phyloP scores from a whole-genome alignment of 2,797 vertebrate genomes.

The Myripristis murdjan region DNA sequence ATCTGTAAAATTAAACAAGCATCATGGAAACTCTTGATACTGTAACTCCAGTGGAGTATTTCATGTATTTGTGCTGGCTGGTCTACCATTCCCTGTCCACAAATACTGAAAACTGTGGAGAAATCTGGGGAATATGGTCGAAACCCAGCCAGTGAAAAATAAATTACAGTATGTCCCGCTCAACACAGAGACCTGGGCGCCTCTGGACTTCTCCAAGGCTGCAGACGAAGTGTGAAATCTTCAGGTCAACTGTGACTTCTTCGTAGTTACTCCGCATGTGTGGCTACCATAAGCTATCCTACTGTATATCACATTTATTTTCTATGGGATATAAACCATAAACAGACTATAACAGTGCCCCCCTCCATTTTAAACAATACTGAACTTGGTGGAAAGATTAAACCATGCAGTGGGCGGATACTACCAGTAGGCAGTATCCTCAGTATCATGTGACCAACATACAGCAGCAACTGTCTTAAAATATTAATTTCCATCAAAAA shows the following conservation, averaged over 20 bases:
- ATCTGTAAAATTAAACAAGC: background rate
- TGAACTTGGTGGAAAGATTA: background rate
- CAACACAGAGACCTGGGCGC: background rate
- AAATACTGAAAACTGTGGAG: too few species aligned
- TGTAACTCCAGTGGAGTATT: background rate
- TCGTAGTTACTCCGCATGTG: slow-evolving; percentile 35
- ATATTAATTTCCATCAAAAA: too few species aligned
- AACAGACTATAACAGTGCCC: background rate
- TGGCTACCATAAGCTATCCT: slow-evolving; percentile 53
- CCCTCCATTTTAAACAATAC: background rate
- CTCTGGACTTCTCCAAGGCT: background rate
- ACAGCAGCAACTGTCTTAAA: too few species aligned
- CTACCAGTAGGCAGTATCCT: too few species aligned
- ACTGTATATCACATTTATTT: slow-evolving; percentile 5
- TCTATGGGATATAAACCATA: slow-evolving; percentile 5
- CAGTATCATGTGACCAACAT: too few species aligned
- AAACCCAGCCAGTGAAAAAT: background rate
- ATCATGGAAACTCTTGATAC: background rate
- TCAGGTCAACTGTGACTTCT: slow-evolving; percentile 63
- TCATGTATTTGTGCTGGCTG: background rate
- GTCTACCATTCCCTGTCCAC: background rate
- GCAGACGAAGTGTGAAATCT: slow-evolving; percentile 57
- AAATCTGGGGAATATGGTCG: background rate
- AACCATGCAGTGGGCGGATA: too few species aligned
- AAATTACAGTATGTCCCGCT: background rate